Base-by-base conservation (phyloP, 2,797 vertebrate genomes). In the Podargus strigoides region DNA sequence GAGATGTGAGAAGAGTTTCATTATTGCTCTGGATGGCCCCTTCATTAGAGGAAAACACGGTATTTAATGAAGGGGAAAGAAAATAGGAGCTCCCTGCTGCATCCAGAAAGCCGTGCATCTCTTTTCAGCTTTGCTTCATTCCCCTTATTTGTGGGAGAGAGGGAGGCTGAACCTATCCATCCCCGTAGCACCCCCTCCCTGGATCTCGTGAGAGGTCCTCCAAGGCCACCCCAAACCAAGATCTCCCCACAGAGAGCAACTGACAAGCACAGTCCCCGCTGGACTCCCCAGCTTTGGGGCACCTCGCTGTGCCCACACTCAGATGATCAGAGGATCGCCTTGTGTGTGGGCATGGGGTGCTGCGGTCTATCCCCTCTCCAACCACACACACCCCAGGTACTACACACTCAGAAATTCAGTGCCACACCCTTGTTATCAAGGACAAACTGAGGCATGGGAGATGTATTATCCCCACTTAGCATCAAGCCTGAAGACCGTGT, bases 1-100 rank as follows among this genome's bases (percentile, higher is more conserved):
- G 66, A 60, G 87, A 91, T 56, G 64, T 32, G 44, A 96, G 80
- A 88, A 94, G 94, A 90, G 85, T 89, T 91, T 94, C 90, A 87
- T 95, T 96, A 94, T 94, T 94, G 85, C 83, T 91, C 85, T 94
- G 72, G 80, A 83, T 94, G 67, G 93, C 90, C 87, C 83, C 89
- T 91, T 96, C 85, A 87, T 94, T 93, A 95, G 80, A 94, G 37
- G 74, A 91, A 89, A 95, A 93, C 77, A 66, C 4, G 3, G 67
- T 91, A 80, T 94, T 91, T 97, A 96, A 95, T 96, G 91, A 96
- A 80, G 88, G 56, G 34, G 87, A 67, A 83, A 89, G 77, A 72
- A 93, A 95, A 88, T 49, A 93, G 88, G 85, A 91, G 63, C 74
- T 87, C 68, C 83, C 91, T 85, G 89, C 87, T 85, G 93, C 0